Conservation (phyloP, 1,140 invertebrate species). For the Drosophila auraria region DNA sequence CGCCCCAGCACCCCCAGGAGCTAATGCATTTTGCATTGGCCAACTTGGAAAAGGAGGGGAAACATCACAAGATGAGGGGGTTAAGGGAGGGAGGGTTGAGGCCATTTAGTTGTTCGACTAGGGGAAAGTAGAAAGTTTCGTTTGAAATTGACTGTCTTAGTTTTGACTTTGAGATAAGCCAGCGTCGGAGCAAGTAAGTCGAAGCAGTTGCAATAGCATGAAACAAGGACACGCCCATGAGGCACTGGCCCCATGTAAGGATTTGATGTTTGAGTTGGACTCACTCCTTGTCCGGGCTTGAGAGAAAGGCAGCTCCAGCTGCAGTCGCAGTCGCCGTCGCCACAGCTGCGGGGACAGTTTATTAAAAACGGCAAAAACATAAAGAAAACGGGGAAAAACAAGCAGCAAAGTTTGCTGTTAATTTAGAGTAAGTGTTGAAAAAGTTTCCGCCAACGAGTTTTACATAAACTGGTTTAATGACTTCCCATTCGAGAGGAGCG, state of each 20-base stretch:
- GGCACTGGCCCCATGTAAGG: conserved; percentile 18
- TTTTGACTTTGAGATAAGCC: conserved; percentile 62
- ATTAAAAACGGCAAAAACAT: conserved; percentile 46
- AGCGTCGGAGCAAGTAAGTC: conserved; percentile 18
- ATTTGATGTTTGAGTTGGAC: conserved; percentile 65
- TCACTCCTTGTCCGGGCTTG: not conserved
- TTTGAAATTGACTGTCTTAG: conserved; percentile 64
- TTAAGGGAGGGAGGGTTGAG: conserved; percentile 4
- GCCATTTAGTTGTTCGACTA: conserved; percentile 22
- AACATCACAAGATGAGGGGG: too few species aligned
- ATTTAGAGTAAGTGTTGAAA: conserved; percentile 76
- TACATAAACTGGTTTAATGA: conserved; percentile 76
- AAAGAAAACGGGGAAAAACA: conserved; percentile 37
- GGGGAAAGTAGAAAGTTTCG: conserved; percentile 42
- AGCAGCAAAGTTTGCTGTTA: conserved; percentile 72
- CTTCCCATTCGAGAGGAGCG: conserved; percentile 32
- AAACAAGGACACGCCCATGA: conserved; percentile 47
- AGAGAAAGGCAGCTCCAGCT: conserved; percentile 13
- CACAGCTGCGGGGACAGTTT: conserved; percentile 46
- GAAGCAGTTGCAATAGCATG: conserved; percentile 28
- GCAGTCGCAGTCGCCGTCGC: conserved; percentile 34
- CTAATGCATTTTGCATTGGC: conserved; percentile 70
- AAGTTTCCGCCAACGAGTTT: conserved; percentile 71
- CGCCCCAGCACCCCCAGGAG: not conserved
- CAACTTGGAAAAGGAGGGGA: conserved; percentile 27